Conservation (phyloP, 2,113 vertebrate species). For the Caranx melampygus region DNA sequence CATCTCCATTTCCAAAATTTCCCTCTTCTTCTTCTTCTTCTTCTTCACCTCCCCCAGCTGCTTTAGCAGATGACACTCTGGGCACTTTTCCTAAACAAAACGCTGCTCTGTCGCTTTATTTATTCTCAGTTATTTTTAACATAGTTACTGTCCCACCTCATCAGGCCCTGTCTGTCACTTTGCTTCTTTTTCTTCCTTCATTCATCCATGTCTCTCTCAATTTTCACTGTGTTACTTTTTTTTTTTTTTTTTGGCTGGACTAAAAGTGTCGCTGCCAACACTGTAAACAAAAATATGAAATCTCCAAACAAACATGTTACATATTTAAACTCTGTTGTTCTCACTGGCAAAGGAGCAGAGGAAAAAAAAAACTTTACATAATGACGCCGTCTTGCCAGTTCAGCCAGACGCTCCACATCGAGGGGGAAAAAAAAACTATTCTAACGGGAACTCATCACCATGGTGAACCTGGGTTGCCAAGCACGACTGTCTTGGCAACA, state of each 20-base stretch:
- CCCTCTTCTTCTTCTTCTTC: background rate
- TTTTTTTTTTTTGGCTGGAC: background rate
- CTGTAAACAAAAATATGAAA: constrained; percentile 23
- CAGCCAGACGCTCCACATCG: constrained; percentile 83
- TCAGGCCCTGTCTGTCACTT: background rate
- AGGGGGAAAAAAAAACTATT: constrained; percentile 66
- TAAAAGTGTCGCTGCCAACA: background rate
- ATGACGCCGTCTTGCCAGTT: constrained; percentile 74
- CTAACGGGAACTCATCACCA: constrained; percentile 81
- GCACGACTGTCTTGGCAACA: constrained; percentile 75
- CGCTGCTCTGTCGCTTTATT: background rate
- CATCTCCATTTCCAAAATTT: constrained; percentile 48
- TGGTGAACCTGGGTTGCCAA: constrained; percentile 79
- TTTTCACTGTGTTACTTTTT: background rate
- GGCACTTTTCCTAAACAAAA: constrained; percentile 24
- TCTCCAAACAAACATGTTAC: constrained; percentile 37
- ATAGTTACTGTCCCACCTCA: background rate
- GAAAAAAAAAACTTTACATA: constrained; percentile 78
- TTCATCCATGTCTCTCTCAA: background rate
- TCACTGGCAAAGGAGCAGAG: constrained; percentile 67
- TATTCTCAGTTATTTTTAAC: background rate
- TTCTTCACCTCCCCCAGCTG: background rate
- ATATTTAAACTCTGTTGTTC: constrained; percentile 35
- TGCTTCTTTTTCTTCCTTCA: constrained; percentile 1
- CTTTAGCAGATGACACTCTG: constrained; percentile 9